Conservation (phyloP, 2,888 invertebrate genomes). For the Rhogogaster chlorosoma region DNA sequence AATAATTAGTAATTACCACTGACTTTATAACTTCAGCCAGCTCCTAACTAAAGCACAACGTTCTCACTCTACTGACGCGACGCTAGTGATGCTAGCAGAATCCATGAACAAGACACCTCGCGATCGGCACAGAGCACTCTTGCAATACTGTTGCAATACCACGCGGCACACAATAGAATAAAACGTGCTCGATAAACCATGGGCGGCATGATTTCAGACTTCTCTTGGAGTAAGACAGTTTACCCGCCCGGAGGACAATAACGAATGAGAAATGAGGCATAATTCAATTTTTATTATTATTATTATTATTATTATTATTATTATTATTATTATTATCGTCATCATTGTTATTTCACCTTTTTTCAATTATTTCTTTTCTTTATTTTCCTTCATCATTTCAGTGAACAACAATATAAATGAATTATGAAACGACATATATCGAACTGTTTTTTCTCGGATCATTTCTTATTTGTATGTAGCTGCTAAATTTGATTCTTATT, state of each 20-base stretch:
- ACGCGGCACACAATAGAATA: neutral
- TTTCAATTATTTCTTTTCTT: conserved; percentile 20
- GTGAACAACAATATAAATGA: no score
- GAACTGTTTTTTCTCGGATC: conserved; percentile 4
- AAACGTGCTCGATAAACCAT: conserved; percentile 2
- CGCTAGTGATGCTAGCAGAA: neutral
- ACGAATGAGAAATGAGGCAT: neutral
- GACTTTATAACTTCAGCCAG: neutral
- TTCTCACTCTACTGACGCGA: neutral
- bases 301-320: conserved; percentile 13
- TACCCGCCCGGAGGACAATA: neutral
- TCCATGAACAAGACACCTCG: neutral
- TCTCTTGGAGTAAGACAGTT: conserved; percentile 3
- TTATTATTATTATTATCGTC: neutral
- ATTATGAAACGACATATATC: neutral
- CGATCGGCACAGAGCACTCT: no score
- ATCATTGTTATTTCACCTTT: conserved; percentile 6
- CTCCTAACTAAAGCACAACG: neutral
- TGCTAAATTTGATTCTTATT: conserved; percentile 12
- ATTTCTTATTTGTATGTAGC: conserved; percentile 6
- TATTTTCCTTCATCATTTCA: neutral
- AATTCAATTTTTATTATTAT: neutral
- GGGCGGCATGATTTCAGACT: neutral
- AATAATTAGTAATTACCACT: neutral
- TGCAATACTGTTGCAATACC: no score